These are phyloP conservation scores for Emmelina monodactyla DNA, from an alignment of 2,888 invertebrate species.

Conservation along the genomic window DNA sequence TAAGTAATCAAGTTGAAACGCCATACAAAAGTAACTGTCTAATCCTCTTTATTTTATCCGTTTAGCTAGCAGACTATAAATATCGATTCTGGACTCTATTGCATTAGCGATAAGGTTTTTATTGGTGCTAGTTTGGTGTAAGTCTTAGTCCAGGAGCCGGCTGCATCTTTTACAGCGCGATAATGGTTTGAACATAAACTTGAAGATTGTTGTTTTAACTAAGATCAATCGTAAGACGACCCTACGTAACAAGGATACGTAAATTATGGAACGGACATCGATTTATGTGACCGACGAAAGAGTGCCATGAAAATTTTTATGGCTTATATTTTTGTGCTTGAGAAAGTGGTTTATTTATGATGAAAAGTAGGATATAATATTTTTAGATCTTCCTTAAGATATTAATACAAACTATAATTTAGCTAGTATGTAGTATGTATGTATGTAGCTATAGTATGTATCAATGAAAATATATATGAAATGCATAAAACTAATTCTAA, in stretches of 20 bases:
- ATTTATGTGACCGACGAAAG: constrained; percentile 17
- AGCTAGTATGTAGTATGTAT: no score
- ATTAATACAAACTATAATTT: no score
- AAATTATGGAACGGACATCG: neutral
- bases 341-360: no score
- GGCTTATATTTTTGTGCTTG: no score
- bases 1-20: no score
- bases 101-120: constrained; percentile 12
- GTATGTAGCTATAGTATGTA: no score
- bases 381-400: no score
- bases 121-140: neutral
- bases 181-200: constrained; percentile 37
- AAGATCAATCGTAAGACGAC: constrained; percentile 38
- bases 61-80: neutral
- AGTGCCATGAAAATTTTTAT: constrained; percentile 21
- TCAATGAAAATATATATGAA: no score
- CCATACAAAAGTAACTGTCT: no score
- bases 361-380: no score
- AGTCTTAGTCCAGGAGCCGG: no score
- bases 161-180: constrained; percentile 31
- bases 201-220: constrained; percentile 46
- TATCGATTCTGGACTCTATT: constrained; percentile 7
- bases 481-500: no score
- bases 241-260: constrained; percentile 8
- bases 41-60: constrained; percentile 7